Conservation (phyloP, 2,797 vertebrate genomes). For the Rallus crepitans region DNA sequence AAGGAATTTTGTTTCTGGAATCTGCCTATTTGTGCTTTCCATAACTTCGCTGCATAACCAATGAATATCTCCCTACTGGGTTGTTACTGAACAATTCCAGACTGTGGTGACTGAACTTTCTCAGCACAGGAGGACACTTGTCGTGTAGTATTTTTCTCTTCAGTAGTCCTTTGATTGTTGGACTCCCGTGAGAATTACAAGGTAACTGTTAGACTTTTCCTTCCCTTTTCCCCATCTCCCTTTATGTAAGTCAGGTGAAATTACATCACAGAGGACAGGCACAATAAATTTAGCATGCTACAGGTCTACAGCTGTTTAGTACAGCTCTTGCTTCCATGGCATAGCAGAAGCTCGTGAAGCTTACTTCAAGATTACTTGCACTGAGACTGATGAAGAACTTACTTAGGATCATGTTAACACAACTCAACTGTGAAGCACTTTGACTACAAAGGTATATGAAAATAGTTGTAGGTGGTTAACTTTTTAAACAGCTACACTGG, state of each 20-base stretch:
- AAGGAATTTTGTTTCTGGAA: background rate
- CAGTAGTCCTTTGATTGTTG: background rate
- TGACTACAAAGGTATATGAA: background rate
- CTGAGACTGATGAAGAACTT: background rate
- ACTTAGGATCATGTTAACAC: background rate
- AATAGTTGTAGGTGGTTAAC: background rate
- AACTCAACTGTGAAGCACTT: background rate
- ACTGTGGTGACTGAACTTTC: background rate
- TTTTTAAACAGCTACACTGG: background rate
- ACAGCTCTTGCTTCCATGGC: background rate
- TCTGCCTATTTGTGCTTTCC: background rate
- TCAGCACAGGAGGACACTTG: background rate
- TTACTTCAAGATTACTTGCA: background rate
- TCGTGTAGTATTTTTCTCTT: background rate
- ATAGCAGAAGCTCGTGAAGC: background rate
- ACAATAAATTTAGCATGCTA: background rate
- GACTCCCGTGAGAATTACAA: background rate
- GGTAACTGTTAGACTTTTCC: background rate
- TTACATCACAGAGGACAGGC: rapidly evolving
- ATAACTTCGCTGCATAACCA: background rate
- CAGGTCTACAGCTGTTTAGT: background rate
- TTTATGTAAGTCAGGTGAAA: background rate
- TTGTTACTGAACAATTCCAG: background rate
- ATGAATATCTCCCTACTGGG: background rate
- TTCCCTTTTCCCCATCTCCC: background rate